Evolutionary conservation across 1,140 invertebrate genomes (phyloP), one percentile per base, ranked within the genome.

Genomic region (Protaetia brevitarsis): DNA sequence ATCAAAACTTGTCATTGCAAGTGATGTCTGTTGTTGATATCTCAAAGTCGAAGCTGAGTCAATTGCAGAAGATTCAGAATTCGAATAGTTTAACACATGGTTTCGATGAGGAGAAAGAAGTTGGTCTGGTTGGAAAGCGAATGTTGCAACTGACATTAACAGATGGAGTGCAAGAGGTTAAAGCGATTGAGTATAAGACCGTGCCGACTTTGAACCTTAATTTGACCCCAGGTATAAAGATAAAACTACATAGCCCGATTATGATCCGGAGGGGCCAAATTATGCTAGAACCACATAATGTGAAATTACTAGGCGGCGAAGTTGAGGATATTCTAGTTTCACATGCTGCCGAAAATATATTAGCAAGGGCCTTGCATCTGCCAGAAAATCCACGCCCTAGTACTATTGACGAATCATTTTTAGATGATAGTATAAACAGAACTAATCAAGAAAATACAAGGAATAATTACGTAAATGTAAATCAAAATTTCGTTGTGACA

Each of bases 131-230:
- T 19, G 71, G 76, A 4, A 85, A 84, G 67, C 78, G 89, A 73
- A 89, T 91, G 84, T 80, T 92, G 65, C 85, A 89, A 75, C 75
- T 94, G 31, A 84, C 82, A 57, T 77, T 94, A 62, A 93, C 90
- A 19, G 92, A 94, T 84, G 92, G 92, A 10, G 79, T 83, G 1
- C 86, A 88, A 73, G 80, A 86, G 69, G 72, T 94, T 26, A 79
- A 80, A 63, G 92, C 84, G 0, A 88, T 94, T 75, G 92, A 94
- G 77, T 88, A 91, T 72, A 84, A 81, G 70, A 81, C 84, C 0
- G 87, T 93, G 69, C 74, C 79, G 58, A 79, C 81, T 66, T 77
- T 93, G 7, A 84, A 82, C 71, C 79, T 85, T 68, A 82, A 84
- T 62, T 78, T 88, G 45, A 78, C 80, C 31, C 88, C 88, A 34